A percentile compares a stretch with the other conserved stretches of the same genome.
Conservation (phyloP, 2,113 vertebrate species). For the Rhinopomastus cyanomelas region DNA sequence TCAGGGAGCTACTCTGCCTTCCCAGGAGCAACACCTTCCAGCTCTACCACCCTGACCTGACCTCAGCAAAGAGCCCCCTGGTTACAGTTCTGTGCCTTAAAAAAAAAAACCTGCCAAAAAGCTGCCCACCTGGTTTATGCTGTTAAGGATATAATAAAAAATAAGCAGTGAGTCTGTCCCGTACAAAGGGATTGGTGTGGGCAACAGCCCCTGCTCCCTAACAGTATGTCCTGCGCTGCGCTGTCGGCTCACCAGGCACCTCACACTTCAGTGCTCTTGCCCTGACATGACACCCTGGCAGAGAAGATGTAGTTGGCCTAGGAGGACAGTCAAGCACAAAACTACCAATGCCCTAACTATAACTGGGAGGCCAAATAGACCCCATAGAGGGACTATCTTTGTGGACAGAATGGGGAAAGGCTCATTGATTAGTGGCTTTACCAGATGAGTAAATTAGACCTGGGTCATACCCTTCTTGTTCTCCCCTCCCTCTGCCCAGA, state of each 20-base stretch:
- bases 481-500: background rate
- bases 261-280: background rate
- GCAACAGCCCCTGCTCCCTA: background rate
- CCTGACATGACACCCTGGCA: background rate
- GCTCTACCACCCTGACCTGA: background rate
- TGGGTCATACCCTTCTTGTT: background rate
- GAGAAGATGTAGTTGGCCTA: background rate
- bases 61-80: background rate
- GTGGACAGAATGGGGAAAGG: background rate
- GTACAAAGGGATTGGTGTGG: background rate
- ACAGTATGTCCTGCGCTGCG: accelerated
- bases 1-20: background rate
- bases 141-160: background rate
- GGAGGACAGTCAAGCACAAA: background rate
- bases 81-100: background rate
- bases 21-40: background rate
- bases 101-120: background rate
- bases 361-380: slow-evolving; percentile 12
- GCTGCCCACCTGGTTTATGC: background rate
- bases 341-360: background rate
- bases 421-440: background rate
- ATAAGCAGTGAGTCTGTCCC: background rate
- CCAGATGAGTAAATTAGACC: background rate
- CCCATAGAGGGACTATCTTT: background rate
- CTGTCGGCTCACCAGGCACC: background rate